Evolutionary conservation across 2,113 vertebrate genomes (phyloP).

Genomic region (Agelaius tricolor): DNA sequence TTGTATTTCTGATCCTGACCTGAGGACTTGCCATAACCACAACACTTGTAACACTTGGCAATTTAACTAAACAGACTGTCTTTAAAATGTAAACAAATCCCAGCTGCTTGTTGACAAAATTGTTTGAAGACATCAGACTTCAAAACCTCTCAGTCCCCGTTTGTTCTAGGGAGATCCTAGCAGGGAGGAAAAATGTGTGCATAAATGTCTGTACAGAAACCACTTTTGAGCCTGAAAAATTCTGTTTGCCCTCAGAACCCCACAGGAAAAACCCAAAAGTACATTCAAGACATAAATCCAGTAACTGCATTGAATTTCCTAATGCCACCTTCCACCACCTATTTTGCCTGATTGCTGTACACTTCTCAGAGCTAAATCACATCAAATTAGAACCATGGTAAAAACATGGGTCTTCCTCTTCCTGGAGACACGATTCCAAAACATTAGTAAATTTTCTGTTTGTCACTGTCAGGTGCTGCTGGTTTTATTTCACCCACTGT

Average conservation of each 20-base stretch:
- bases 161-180: background rate
- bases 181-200: background rate
- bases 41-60: background rate
- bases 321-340: background rate
- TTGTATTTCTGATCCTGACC: background rate
- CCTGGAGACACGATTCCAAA: background rate
- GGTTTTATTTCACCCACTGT: background rate
- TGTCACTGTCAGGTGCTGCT: background rate
- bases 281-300: background rate
- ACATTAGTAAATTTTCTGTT: background rate
- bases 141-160: background rate
- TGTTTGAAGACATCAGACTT: background rate
- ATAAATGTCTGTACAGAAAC: background rate
- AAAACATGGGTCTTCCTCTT: background rate
- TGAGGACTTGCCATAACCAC: background rate
- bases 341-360: background rate
- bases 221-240: background rate
- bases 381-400: background rate
- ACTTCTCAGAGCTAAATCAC: background rate
- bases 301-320: background rate
- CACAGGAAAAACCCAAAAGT: background rate
- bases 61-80: background rate
- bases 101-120: conserved; percentile 7
- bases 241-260: background rate
- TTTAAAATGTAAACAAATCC: conserved; percentile 6